Conservation (phyloP, 2,113 vertebrate genomes). For the Ophthalmolycus amberensis region DNA sequence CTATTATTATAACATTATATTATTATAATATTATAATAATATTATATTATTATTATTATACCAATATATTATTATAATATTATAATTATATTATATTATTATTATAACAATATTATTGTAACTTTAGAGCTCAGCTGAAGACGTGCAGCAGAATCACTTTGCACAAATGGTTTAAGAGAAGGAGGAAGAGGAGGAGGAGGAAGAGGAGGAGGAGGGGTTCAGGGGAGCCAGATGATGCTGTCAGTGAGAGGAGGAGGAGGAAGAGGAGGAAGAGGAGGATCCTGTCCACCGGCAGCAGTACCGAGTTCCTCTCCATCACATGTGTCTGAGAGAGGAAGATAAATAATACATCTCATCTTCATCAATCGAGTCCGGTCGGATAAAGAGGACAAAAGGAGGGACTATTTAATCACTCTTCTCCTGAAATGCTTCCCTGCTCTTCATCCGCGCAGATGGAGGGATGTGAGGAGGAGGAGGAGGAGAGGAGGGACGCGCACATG, state of each 20-base stretch:
- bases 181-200: neutral
- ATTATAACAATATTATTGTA: too few relatives aligned
- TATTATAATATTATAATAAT: too few relatives aligned
- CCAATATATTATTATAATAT: too few relatives aligned
- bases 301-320: conserved; percentile 52
- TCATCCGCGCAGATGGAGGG: conserved; percentile 79
- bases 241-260: conserved; percentile 33
- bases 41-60: too few relatives aligned
- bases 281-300: conserved; percentile 36
- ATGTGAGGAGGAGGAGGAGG: conserved; percentile 61
- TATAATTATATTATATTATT: too few relatives aligned
- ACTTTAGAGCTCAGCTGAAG: too few relatives aligned
- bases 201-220: neutral
- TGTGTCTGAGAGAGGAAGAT: neutral
- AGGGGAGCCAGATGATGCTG: conserved; percentile 61
- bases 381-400: neutral
- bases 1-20: too few relatives aligned
- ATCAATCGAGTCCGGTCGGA: neutral
- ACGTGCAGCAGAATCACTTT: neutral
- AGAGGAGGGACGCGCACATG: conserved; percentile 68
- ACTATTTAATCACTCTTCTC: neutral
- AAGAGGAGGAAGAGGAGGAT: conserved; percentile 48
- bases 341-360: neutral
- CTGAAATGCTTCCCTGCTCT: conserved; percentile 71
- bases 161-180: neutral